Evolutionary conservation across 2,888 invertebrate genomes (phyloP).

Genomic region (Zaprionus obscuricornis): DNA sequence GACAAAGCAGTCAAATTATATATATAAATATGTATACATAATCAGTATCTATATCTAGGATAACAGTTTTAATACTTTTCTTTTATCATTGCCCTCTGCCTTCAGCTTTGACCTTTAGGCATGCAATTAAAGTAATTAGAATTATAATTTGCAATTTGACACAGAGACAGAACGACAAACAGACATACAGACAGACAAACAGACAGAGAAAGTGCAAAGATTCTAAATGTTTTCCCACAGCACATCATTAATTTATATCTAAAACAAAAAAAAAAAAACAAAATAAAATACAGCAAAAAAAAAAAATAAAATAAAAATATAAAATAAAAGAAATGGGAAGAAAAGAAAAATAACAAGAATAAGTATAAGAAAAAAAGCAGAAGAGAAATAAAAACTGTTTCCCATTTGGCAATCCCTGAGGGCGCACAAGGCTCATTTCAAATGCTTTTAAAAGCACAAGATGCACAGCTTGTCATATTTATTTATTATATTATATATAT

Average conservation of each 20-base stretch:
- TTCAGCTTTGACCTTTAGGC: slow-evolving; percentile 58
- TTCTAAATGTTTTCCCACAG: slow-evolving; percentile 40
- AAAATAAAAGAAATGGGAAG: too few species aligned
- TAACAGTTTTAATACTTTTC: slow-evolving; percentile 15
- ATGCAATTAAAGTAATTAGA: slow-evolving; percentile 69
- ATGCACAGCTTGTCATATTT: too few species aligned
- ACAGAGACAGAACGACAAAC: slow-evolving; percentile 5
- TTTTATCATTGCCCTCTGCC: slow-evolving; percentile 36
- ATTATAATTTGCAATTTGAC: slow-evolving; percentile 63
- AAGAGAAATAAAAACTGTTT: too few species aligned
- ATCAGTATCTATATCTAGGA: slow-evolving; percentile 18
- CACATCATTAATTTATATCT: slow-evolving; percentile 65
- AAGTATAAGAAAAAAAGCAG: too few species aligned
- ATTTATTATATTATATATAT: too few species aligned
- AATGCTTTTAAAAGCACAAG: too few species aligned
- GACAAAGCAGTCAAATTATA: not conserved
- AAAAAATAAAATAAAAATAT: not conserved
- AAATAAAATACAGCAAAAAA: too few species aligned
- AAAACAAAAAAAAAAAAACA: slow-evolving; percentile 15
- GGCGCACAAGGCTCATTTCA: too few species aligned
- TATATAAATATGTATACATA: not conserved
- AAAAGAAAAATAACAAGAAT: not conserved
- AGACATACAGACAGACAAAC: slow-evolving; percentile 2
- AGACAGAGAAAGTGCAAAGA: slow-evolving; percentile 11
- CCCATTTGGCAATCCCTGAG: too few species aligned